phyloP scores from a whole-genome alignment of 2,797 vertebrate species.

The Leptodactylus fallax region DNA sequence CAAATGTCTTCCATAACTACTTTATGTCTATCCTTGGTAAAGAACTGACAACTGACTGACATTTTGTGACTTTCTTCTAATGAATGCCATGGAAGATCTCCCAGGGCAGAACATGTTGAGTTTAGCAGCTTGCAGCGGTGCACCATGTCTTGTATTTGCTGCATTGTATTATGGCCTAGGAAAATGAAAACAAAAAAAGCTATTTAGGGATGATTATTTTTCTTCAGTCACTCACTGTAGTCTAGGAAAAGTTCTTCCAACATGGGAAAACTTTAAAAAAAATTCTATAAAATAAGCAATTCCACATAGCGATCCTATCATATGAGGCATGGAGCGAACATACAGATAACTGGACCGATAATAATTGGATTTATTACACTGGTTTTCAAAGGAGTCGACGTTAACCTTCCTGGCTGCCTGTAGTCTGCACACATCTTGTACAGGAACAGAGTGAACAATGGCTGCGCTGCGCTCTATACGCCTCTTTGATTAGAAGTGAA shows the following conservation, averaged over 20 bases:
- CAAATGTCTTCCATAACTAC: too few species aligned
- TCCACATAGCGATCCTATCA: slow-evolving; percentile 2
- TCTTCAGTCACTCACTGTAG: too few species aligned
- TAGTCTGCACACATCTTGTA: slow-evolving; percentile 39
- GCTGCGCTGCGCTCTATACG: slow-evolving; percentile 26
- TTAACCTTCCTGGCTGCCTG: background rate
- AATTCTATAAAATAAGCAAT: background rate
- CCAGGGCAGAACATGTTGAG: too few species aligned
- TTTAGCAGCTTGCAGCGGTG: too few species aligned
- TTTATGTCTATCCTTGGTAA: too few species aligned
- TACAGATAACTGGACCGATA: background rate
- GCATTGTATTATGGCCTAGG: too few species aligned
- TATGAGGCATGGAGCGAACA: background rate
- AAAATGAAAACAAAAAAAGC: too few species aligned
- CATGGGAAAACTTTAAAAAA: background rate
- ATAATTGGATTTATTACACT: background rate
- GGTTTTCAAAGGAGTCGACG: background rate
- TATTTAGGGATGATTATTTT: too few species aligned
- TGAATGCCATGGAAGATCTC: too few species aligned
- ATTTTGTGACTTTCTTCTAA: too few species aligned
- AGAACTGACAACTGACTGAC: too few species aligned
- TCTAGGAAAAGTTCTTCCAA: background rate
- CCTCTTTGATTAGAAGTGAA: slow-evolving; percentile 59
- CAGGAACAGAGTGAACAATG: slow-evolving; percentile 45
- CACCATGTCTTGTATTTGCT: too few species aligned